Conservation (phyloP, 64 coral and sea anemone genomes). For the Actinia equina region DNA sequence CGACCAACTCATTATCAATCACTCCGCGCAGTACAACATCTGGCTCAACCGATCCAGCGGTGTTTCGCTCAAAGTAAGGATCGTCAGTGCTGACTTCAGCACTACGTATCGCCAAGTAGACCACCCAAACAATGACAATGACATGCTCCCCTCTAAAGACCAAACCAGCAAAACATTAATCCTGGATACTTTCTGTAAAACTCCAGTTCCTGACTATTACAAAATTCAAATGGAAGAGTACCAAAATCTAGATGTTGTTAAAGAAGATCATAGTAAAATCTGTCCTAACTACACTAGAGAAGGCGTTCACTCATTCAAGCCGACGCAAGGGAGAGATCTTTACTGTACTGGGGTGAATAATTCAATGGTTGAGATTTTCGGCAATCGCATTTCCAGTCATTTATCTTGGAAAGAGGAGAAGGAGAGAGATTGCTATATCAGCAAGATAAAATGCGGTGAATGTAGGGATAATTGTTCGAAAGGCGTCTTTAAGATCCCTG, state of each 20-base stretch:
- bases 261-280: conserved; percentile 12
- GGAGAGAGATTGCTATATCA: conserved; percentile 21
- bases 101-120: conserved; percentile 53
- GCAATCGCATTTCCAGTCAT: conserved; percentile 4
- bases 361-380: conserved; percentile 50
- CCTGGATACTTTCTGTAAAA: conserved; percentile 39
- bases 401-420: conserved; percentile 46
- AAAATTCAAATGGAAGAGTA: conserved; percentile 26
- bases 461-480: conserved; percentile 49
- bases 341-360: conserved; percentile 61
- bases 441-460: conserved; percentile 33
- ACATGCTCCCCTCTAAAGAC: conserved; percentile 11
- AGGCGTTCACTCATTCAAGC: background rate
- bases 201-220: conserved; percentile 66
- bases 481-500: conserved; percentile 10
- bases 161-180: background rate
- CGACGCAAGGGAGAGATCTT: background rate
- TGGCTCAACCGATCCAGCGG: conserved; percentile 72
- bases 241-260: conserved; percentile 32
- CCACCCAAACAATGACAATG: conserved; percentile 58
- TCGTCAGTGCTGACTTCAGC: conserved; percentile 45
- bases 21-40: conserved; percentile 20
- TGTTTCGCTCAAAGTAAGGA: conserved; percentile 34
- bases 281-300: conserved; percentile 30
- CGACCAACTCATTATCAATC: conserved; percentile 17